Evolutionary conservation across 2,888 invertebrate species (phyloP).

Genomic region (Heterodera filipjevi): DNA sequence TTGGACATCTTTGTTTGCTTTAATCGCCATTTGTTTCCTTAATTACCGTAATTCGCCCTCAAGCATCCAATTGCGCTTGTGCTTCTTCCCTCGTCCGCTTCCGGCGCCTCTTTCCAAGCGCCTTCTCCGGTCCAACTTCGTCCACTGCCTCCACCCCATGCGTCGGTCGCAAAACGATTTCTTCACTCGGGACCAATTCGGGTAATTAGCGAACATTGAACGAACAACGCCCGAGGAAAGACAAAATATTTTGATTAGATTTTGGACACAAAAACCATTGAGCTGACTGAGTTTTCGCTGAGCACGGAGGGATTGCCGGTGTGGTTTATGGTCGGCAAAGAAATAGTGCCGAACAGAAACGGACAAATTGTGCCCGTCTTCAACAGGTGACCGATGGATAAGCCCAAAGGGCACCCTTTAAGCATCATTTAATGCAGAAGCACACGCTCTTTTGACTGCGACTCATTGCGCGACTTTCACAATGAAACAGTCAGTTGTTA

Average conservation of each 20-base stretch:
- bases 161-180: conserved; percentile 1
- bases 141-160: conserved; percentile 42
- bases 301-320: conserved; percentile 57
- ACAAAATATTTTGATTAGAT: conserved; percentile 42
- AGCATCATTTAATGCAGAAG: conserved; percentile 38
- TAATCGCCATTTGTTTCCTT: not conserved
- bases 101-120: conserved; percentile 54
- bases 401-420: not conserved
- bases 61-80: conserved; percentile 55
- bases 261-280: conserved; percentile 62
- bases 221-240: not conserved
- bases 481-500: conserved; percentile 54
- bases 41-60: not conserved
- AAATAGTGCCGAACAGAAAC: conserved; percentile 57
- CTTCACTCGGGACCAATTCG: conserved; percentile 23
- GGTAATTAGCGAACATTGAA: not conserved
- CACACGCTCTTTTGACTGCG: conserved; percentile 55
- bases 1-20: not conserved
- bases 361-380: conserved; percentile 63
- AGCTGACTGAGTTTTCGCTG: conserved; percentile 56
- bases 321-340: conserved; percentile 65
- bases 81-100: conserved; percentile 45
- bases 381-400: conserved; percentile 42
- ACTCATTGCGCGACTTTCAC: conserved; percentile 57
- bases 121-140: conserved; percentile 52